phyloP scores from a whole-genome alignment of 2,113 vertebrate species.

The Brachypodius melanocephalos region DNA sequence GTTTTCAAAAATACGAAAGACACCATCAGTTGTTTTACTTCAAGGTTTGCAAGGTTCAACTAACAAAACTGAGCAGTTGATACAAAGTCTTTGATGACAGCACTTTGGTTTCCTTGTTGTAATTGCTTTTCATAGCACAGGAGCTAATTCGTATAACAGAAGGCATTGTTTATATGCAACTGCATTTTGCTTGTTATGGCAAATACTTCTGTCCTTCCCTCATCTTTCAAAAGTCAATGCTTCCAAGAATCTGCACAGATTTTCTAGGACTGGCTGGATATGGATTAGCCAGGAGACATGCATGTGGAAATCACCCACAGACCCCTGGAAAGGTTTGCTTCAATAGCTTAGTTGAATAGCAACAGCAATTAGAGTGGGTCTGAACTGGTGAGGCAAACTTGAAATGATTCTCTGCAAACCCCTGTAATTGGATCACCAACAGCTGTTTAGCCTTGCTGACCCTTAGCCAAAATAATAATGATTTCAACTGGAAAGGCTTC shows the following conservation, averaged over 20 bases:
- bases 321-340: not conserved
- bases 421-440: constrained; percentile 35
- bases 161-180: not conserved
- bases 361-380: not conserved
- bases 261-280: not conserved
- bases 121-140: not conserved
- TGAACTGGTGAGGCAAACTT: not conserved
- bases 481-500: constrained; percentile 21
- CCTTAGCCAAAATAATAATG: not conserved
- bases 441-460: constrained; percentile 7
- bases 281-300: not conserved
- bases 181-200: not conserved
- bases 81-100: not conserved
- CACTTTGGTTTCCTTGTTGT: not conserved
- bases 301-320: not conserved
- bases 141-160: not conserved
- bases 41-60: not conserved
- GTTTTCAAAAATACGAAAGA: not conserved
- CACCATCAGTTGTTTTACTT: not conserved
- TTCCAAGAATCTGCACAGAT: not conserved
- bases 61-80: not conserved
- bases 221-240: not conserved
- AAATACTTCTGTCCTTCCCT: not conserved
- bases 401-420: not conserved
- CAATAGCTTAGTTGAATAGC: not conserved